Percentiles rank a stretch among this genome's conserved stretches.
These are phyloP conservation scores for Sylvilagus bachmani DNA, from an alignment of 2,113 vertebrate genomes.

Conservation along the genomic window DNA sequence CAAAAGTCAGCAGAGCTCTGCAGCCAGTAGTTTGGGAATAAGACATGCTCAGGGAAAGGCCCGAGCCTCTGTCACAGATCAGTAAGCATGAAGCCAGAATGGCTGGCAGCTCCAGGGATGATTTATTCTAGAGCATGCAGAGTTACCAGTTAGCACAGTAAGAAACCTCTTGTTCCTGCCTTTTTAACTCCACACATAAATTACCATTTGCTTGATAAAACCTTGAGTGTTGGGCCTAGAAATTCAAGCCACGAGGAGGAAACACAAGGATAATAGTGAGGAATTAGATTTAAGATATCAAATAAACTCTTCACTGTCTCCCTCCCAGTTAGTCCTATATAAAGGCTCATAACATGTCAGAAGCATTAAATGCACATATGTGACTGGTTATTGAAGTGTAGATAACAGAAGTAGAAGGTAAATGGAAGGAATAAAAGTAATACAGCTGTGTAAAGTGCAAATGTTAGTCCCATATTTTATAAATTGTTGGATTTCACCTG, in stretches of 20 bases:
- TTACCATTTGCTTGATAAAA: slow-evolving; percentile 74
- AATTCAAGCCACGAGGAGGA: slow-evolving; percentile 60
- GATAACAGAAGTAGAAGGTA: slow-evolving; percentile 37
- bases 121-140: slow-evolving; percentile 47
- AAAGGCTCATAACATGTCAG: slow-evolving; percentile 63
- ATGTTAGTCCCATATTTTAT: not conserved
- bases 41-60: not conserved
- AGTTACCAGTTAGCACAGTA: slow-evolving; percentile 65
- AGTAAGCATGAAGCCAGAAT: slow-evolving; percentile 18
- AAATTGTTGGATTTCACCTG: not conserved
- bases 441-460: not conserved
- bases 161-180: slow-evolving; percentile 62
- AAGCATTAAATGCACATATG: slow-evolving; percentile 55
- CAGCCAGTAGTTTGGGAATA: not conserved
- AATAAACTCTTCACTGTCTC: slow-evolving; percentile 53
- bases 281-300: slow-evolving; percentile 73
- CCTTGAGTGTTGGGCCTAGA: slow-evolving; percentile 58
- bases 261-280: slow-evolving; percentile 48
- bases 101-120: not conserved
- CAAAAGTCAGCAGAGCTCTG: not conserved
- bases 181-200: slow-evolving; percentile 67
- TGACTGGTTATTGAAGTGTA: slow-evolving; percentile 49
- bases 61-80: slow-evolving; percentile 19
- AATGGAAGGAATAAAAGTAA: slow-evolving; percentile 39
- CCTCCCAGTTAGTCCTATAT: slow-evolving; percentile 5